Conservation (phyloP, 2,888 invertebrate genomes). For the Zygothrica quintamaculata region DNA sequence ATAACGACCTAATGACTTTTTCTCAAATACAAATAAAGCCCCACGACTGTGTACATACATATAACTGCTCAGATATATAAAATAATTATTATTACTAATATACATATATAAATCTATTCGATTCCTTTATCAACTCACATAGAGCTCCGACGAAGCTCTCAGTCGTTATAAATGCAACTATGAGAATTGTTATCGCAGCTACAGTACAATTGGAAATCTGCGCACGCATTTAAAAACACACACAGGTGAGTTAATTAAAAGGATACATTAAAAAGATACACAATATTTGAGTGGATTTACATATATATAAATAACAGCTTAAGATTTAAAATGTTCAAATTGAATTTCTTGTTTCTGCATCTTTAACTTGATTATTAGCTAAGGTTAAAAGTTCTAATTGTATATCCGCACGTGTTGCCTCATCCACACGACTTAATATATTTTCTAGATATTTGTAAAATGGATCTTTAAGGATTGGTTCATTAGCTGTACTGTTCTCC, state of each 20-base stretch:
- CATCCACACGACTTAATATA: slow-evolving; percentile 39
- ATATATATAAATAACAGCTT: neutral
- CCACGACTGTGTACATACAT: slow-evolving; percentile 63
- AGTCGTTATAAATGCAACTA: slow-evolving; percentile 94
- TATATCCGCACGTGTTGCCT: slow-evolving; percentile 35
- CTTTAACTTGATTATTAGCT: slow-evolving; percentile 33
- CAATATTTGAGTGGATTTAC: too few species aligned
- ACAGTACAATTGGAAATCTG: slow-evolving; percentile 96
- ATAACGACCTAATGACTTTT: slow-evolving; percentile 60
- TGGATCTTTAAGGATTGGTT: slow-evolving; percentile 17
- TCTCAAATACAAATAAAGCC: slow-evolving; percentile 4
- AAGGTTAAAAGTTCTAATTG: slow-evolving; percentile 41
- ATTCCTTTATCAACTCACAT: slow-evolving; percentile 11
- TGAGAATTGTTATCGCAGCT: slow-evolving; percentile 93
- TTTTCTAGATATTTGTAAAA: slow-evolving; percentile 53
- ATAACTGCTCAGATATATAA: slow-evolving; percentile 31
- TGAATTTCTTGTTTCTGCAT: neutral
- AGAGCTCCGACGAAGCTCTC: slow-evolving; percentile 83
- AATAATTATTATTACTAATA: slow-evolving; percentile 23
- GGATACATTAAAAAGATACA: neutral
- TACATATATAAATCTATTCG: slow-evolving; percentile 18
- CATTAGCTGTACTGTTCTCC: neutral
- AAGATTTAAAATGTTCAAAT: neutral
- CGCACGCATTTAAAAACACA: slow-evolving; percentile 98
- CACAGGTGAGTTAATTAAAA: slow-evolving; percentile 88